Evolutionary conservation across 2,113 vertebrate genomes (phyloP), one percentile per base, ranked within the genome.

Genomic region (Dicaeum eximium): DNA sequence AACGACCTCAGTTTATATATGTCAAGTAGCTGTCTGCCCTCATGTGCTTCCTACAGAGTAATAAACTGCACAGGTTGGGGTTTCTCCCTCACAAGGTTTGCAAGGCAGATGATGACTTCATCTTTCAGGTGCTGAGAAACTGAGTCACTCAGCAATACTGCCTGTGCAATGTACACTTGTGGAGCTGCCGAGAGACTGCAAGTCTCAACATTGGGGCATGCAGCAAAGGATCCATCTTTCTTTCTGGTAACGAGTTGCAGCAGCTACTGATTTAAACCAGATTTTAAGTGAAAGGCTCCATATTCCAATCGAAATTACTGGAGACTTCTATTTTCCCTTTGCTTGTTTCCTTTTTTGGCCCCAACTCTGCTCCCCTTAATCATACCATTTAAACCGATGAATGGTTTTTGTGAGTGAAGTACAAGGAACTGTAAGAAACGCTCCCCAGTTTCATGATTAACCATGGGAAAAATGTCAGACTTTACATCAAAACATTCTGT

Each of bases 191-290:
- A 47, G 62, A 48, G 69, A 40, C 75, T 65, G 50, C 16, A 24
- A 53, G 35, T 57, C 74, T 91, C 47, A n/a, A 15, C 18, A 16
- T 51, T 5, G 3, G 62, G 71, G 61, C 56, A 71, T 70, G 73
- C 66, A 81, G 73, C 30, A 56, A 64, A 65, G 38, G 42, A 80
- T 74, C 58, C 50, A 40, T 84, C 51, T 60, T 72, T 88, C 51
- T 60, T 56, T 57, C 24, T 75, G 37, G 48, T 65, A 69, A 89
- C 28, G 6, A 86, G 44, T 95, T 92, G 92, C 86, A 95, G 69
- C 86, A 87, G 83, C 91, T 93, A 64, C 93, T 95, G 91, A 95
- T 96, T 93, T 91, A 95, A 95, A 93, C 15, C 95, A 95, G 83
- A 92, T 93, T 96, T 79, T 86, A 92, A 72, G 48, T 44, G 53